Evolutionary conservation across 1,140 invertebrate species (phyloP).

Genomic region (Coptotermes formosanus): DNA sequence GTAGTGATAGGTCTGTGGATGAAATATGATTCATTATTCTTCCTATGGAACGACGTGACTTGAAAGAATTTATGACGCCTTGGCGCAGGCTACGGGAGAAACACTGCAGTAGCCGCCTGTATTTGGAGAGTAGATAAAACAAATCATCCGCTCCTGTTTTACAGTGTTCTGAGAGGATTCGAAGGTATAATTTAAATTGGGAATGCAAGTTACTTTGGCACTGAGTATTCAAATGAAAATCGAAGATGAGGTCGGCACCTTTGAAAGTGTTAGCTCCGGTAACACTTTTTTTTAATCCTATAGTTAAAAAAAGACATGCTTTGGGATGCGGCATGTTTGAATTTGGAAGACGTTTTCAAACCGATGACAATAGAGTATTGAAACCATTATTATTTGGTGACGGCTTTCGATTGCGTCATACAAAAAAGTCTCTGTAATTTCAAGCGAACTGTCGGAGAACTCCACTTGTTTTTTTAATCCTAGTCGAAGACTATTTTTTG

Average conservation of each 20-base stretch:
- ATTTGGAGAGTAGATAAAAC: too few species aligned
- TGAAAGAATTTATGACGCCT: too few species aligned
- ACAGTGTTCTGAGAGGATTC: not conserved
- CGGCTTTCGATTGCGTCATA: not conserved
- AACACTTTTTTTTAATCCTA: not conserved
- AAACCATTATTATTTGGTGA: constrained; percentile 19
- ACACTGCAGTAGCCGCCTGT: too few species aligned
- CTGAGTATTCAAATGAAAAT: constrained; percentile 3
- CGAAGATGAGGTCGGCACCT: not conserved
- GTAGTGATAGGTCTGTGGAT: too few species aligned
- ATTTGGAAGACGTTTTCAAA: constrained; percentile 8
- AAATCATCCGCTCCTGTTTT: not conserved
- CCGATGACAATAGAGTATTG: constrained; percentile 14
- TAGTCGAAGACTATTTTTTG: not conserved
- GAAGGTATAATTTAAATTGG: not conserved
- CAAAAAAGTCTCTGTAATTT: not conserved
- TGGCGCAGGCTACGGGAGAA: too few species aligned
- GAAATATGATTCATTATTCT: too few species aligned
- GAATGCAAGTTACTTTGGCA: not conserved
- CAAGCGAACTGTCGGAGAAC: not conserved
- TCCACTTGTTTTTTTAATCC: not conserved
- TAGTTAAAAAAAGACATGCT: not conserved
- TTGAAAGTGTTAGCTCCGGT: constrained; percentile 1
- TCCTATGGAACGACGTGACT: too few species aligned
- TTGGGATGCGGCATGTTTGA: not conserved